These are phyloP conservation scores for Stegodyphus mimosarum DNA, from an alignment of 1,140 invertebrate genomes.

Conservation along the genomic window DNA sequence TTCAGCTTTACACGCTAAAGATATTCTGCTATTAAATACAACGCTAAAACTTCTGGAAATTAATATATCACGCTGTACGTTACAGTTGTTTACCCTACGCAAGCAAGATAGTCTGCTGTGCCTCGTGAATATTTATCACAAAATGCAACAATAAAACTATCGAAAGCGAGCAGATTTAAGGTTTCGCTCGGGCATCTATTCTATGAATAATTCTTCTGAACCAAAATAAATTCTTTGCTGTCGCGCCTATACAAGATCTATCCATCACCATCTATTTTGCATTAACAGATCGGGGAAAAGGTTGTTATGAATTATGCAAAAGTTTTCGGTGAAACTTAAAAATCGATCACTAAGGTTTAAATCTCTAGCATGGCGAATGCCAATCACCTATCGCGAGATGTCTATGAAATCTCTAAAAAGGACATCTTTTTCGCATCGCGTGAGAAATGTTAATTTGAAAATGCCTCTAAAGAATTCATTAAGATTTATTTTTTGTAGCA, in stretches of 20 bases:
- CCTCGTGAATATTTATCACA: constrained; percentile 17
- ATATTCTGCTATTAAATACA: not conserved
- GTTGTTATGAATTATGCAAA: constrained; percentile 54
- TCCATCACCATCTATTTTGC: constrained; percentile 55
- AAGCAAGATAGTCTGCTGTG: not conserved
- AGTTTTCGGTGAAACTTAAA: constrained; percentile 51
- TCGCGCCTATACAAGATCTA: constrained; percentile 19
- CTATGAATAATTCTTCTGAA: constrained; percentile 41
- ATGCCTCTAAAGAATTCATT: not conserved
- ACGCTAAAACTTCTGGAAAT: not conserved
- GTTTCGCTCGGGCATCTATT: not conserved
- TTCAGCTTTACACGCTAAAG: too few relatives aligned
- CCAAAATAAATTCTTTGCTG: constrained; percentile 41
- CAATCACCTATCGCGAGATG: constrained; percentile 12
- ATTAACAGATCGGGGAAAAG: constrained; percentile 44
- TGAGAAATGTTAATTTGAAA: constrained; percentile 12
- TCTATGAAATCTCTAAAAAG: not conserved
- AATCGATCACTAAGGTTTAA: constrained; percentile 51
- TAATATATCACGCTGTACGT: not conserved
- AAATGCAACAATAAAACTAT: constrained; percentile 21
- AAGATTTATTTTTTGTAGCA: not conserved
- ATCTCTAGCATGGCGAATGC: constrained; percentile 11
- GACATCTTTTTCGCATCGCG: not conserved
- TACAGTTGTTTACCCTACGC: constrained; percentile 14
- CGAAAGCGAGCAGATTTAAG: constrained; percentile 19